Percentiles rank a stretch among this genome's conserved stretches.
Conservation (phyloP, 2,113 vertebrate genomes). For the Stictonetta naevosa region DNA sequence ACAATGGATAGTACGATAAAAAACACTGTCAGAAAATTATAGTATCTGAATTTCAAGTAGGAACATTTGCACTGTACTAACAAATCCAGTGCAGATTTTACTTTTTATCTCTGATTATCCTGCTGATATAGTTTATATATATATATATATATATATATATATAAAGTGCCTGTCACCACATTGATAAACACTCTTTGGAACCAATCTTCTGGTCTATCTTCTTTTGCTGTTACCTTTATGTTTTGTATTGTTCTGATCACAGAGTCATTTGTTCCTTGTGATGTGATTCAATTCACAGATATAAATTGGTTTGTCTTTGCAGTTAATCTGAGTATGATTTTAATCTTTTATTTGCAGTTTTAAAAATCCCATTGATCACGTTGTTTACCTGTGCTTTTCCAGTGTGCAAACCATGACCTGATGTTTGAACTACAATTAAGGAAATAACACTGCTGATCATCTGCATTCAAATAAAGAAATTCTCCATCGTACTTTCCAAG, state of each 20-base stretch:
- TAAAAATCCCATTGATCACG: not conserved
- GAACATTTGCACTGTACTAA: not conserved
- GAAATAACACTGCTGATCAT: not conserved
- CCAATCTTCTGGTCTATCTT: not conserved
- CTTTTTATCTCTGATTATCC: not conserved
- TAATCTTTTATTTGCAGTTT: not conserved
- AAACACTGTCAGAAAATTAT: not conserved
- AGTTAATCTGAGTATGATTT: not conserved
- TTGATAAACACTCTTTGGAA: too few species aligned
- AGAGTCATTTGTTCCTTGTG: not conserved
- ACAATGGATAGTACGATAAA: not conserved
- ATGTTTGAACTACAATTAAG: not conserved
- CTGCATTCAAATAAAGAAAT: not conserved
- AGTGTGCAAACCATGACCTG: not conserved
- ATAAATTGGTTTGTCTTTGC: not conserved
- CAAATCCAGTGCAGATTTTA: not conserved
- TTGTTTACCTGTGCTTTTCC: not conserved
- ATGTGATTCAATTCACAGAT: not conserved
- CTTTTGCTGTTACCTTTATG: not conserved
- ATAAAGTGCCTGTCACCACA: too few species aligned
- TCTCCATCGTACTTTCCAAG: not conserved
- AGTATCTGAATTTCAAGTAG: not conserved
- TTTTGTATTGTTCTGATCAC: not conserved
- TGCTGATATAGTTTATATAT: too few species aligned
- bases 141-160: too few species aligned